Evolutionary conservation across 2,113 vertebrate genomes (phyloP), one percentile per base, ranked within the genome.

Genomic region (Recurvirostra avosetta): DNA sequence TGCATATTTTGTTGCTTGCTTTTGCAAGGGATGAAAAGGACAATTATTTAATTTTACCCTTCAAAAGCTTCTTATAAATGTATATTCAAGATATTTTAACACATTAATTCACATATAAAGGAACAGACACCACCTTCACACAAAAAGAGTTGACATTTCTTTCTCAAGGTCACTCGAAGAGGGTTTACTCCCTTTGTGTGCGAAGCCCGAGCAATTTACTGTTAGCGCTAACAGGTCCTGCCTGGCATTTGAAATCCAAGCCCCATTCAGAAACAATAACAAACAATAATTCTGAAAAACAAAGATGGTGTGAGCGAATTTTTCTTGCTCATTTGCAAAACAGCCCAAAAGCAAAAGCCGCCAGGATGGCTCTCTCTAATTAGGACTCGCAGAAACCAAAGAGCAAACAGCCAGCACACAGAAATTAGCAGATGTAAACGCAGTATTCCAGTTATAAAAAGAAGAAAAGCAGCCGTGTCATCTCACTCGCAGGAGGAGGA

Each of bases 321-420:
- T 98, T 98, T 97, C 90, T 83, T 97, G 97, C 96, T 97, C 98
- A 96, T 98, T 98, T 98, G 93, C 97, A 97, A 98, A 98, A 97
- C 92, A 98, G 94, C 92, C 96, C 92, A 87, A 96, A 97, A 94
- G 94, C 98, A 98, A 96, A 97, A 97, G 97, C 97, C 95, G 67
- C 80, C 87, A 63, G 75, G 86, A 95, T 66, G 82, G 92, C 58
- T 71, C 98, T 97, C 97, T 97, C 95, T 97, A 96, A 97, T 96
- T 94, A 97, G 94, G 96, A 72, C 83, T 92, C 96, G 71, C 88
- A 61, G 72, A 81, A 94, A 95, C 80, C 94, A 55, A 81, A 86
- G 92, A 92, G 91, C 93, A 95, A 96, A 86, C 74, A 94, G 32
- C 43, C 88, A 77, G 88, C 79, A 70, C 7, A 58, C 50, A 93